These are phyloP conservation scores for Oophaga pumilio DNA, from an alignment of 2,113 vertebrate species.

Conservation along the genomic window DNA sequence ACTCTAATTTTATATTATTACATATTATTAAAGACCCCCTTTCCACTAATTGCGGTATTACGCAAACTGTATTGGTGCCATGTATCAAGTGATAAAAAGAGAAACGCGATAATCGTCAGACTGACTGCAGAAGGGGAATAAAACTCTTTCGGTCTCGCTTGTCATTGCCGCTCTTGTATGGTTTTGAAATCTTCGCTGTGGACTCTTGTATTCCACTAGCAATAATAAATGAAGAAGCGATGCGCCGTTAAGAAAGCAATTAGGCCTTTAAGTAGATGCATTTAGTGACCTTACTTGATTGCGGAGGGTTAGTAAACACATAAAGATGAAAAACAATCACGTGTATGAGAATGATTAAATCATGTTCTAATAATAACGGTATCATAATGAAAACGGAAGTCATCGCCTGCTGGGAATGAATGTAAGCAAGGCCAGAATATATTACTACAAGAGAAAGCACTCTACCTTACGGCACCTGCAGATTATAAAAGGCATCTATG, in stretches of 20 bases:
- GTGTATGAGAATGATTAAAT: not conserved
- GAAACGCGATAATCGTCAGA: not conserved
- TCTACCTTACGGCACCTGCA: not conserved
- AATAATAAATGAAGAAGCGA: not conserved
- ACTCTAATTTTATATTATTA: too few species aligned
- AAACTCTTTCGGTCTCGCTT: not conserved
- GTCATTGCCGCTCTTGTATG: not conserved
- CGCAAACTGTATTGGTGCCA: too few species aligned
- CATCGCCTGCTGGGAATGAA: not conserved
- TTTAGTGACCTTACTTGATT: slow-evolving; percentile 12
- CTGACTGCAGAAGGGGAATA: not conserved
- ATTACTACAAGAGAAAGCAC: not conserved
- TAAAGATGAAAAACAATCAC: not conserved
- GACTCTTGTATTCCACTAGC: not conserved
- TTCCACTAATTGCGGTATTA: too few species aligned
- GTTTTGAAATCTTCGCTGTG: not conserved
- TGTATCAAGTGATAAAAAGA: too few species aligned
- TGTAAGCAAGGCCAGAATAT: not conserved
- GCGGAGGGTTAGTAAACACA: slow-evolving; percentile 18
- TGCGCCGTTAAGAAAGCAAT: not conserved
- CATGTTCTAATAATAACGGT: slow-evolving; percentile 17
- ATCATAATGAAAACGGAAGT: not conserved
- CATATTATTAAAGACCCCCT: too few species aligned
- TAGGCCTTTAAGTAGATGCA: slow-evolving; percentile 7
- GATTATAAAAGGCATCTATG: not conserved